Evolutionary conservation across 2,888 invertebrate species (phyloP).

Genomic region (Athrips mouffetella): DNA sequence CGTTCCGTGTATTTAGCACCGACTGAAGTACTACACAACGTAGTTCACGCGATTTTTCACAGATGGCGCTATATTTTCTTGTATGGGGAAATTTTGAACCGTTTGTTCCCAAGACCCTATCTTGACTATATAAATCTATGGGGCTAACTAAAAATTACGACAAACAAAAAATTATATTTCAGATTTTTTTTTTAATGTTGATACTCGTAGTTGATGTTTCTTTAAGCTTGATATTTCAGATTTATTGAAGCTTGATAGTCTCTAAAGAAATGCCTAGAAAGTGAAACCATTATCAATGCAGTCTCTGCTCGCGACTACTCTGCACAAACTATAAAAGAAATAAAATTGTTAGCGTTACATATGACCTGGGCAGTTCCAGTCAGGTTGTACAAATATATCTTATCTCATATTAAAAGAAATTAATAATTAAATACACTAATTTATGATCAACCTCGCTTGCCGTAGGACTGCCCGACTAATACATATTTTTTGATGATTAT

Average conservation of each 20-base stretch:
- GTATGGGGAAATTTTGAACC: too few species aligned
- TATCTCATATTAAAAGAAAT: slow-evolving; percentile 68
- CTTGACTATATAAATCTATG: too few species aligned
- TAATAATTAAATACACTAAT: slow-evolving; percentile 75
- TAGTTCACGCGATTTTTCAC: too few species aligned
- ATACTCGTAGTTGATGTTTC: too few species aligned
- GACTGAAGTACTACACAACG: too few species aligned
- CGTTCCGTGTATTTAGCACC: too few species aligned
- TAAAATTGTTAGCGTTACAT: slow-evolving; percentile 72
- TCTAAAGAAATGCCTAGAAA: not conserved
- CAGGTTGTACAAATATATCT: slow-evolving; percentile 73
- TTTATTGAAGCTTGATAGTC: not conserved
- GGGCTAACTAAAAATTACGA: too few species aligned
- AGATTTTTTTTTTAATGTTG: too few species aligned
- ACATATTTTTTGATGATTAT: slow-evolving; percentile 62
- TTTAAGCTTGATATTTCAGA: too few species aligned
- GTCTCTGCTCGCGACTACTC: slow-evolving; percentile 36
- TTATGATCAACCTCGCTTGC: slow-evolving; percentile 47
- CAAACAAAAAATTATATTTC: too few species aligned
- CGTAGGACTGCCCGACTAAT: slow-evolving; percentile 39
- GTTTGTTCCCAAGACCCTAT: too few species aligned
- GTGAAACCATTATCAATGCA: not conserved
- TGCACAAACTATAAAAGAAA: slow-evolving; percentile 62
- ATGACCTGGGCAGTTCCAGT: slow-evolving; percentile 60
- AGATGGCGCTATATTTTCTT: too few species aligned